phyloP scores from a whole-genome alignment of 2,113 vertebrate species.

The Prochilodus magdalenae region DNA sequence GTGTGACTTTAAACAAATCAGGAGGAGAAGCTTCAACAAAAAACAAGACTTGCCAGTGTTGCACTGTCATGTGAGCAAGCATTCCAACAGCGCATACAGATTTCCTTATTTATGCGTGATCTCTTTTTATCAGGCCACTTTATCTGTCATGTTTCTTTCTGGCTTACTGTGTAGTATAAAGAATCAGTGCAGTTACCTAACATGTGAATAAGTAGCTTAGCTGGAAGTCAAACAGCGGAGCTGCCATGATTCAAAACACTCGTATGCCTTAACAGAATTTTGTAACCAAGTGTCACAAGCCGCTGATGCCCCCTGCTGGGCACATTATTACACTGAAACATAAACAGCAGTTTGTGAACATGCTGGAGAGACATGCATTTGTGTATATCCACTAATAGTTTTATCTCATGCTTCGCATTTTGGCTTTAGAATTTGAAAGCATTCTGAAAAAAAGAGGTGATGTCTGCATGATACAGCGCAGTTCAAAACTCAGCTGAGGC shows the following conservation, averaged over 20 bases:
- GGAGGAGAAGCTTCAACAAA: slow-evolving; percentile 52
- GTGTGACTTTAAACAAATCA: slow-evolving; percentile 8
- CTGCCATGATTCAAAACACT: not conserved
- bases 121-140: not conserved
- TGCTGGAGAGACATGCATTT: too few relatives aligned
- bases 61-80: slow-evolving; percentile 71
- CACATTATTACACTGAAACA: not conserved
- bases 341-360: not conserved
- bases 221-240: not conserved
- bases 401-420: not conserved
- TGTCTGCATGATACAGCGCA: too few relatives aligned
- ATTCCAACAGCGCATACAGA: not conserved
- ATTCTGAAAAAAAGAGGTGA: too few relatives aligned
- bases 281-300: not conserved
- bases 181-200: not conserved
- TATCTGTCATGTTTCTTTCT: not conserved
- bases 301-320: slow-evolving; percentile 33
- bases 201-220: not conserved
- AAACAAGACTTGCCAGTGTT: slow-evolving; percentile 71
- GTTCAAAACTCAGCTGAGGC: not conserved
- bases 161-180: not conserved
- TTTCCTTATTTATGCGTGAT: not conserved
- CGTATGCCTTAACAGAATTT: not conserved
- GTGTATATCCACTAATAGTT: not conserved
- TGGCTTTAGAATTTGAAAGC: too few relatives aligned